Base-by-base conservation (phyloP, 2,113 vertebrate genomes). In the Chascanopsetta lugubris region DNA sequence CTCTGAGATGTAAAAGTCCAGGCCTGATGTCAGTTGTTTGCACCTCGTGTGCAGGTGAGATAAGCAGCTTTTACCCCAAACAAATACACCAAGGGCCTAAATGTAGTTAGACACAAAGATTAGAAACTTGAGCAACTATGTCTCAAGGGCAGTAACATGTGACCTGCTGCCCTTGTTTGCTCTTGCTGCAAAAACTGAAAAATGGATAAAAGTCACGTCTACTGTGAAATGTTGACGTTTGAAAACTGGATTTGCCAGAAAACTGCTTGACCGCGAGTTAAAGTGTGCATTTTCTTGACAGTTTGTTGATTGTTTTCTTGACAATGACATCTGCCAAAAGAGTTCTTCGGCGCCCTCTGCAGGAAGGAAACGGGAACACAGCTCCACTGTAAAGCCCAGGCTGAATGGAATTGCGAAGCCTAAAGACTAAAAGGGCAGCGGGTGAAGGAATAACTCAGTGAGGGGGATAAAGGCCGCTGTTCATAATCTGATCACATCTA, bases 361-460 rank as follows among this genome's bases (percentile, higher is more conserved):
- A 22, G 34, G 22, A 48, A 18, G 36, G 29, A 8, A 2, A 3
- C 8, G 17, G 38, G 45, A 2, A 45, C n/a, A 56, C 8, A 57
- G 22, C n/a, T 60, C 4, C 29, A 0, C 1, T 27, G 48, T 27
- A 55, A 56, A 61, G 27, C 5, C 9, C 25, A 60, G 29, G 48
- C 25, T 53, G 74, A 40, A 45, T 20, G 27, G 17, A 46, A 2
- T 40, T 47, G 57, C 36, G 43, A 66, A 48, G 36, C 47, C 69
- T 20, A 7, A 20, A 32, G 57, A 21, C 1, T 47, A 36, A 24
- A 26, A 34, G 46, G 34, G 24, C 58, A 63, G 3, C 2, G 46
- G 55, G 21, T 18, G 30, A 62, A 53, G 36, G 22, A 62, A 38
- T 50, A 38, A 62, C 36, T 46, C 50, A 9, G 27, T 46, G 9